Base-by-base conservation (phyloP, 2,888 invertebrate species). In the Teleogryllus oceanicus region DNA sequence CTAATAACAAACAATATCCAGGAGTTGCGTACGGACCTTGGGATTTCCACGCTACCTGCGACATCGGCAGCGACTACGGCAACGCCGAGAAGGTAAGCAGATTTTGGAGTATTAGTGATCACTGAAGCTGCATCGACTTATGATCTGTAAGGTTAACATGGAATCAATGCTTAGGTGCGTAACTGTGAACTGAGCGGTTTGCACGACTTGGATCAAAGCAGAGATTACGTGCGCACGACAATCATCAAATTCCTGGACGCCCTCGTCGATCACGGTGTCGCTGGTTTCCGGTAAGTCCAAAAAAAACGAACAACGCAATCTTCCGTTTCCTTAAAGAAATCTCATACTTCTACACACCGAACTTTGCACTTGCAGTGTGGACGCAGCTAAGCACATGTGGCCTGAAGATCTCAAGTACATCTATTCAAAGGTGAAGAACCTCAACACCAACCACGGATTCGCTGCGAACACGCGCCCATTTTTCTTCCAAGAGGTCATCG, bases 381-480 rank as follows among this genome's bases (percentile, higher is more conserved):
- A 94, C 85, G 94, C 94, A 11, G 93, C 93, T 0, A 94, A 94
- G 84, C 94, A 94, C 86, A 94, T 94, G 93, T 92, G 92, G 90
- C 94, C 96, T 0, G 85, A 86, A 1, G 95, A 96, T 85, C 87
- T 97, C 24, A 84, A 89, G 79, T 84, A 87, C 18, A 94, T 96
- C 83, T 93, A 92, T 84, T 87, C 88, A 49, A 88, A 90, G 76
- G 86, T 92, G 13, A 88, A 90, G 1, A 87, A 93, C 85, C 87
- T 94, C n/a, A 92, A 91, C 84, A 90, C 89, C 0, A 85, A 85
- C 0, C 91, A 92, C 80, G 93, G 92, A 1, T 95, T 94, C 85
- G 87, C 90, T 0, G 84, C 87, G 0, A 90, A 90, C 16, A 87
- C 91, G 1, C 89, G 91, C 12, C 92, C 95, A 0, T 94, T 92